phyloP scores from a whole-genome alignment of 2,888 invertebrate species.

The Rhodophaea formosa region DNA sequence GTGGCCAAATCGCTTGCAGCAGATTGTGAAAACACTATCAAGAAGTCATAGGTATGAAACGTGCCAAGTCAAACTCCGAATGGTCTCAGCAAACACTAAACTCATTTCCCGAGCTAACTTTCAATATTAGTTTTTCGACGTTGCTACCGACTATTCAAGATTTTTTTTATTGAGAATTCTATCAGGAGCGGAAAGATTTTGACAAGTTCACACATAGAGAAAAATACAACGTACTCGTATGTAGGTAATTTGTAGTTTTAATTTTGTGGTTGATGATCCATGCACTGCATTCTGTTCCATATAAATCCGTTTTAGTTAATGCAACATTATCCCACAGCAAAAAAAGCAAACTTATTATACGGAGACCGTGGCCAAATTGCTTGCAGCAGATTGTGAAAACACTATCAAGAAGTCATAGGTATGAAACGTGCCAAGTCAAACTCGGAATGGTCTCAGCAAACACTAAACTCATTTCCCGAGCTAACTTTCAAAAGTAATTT shows the following conservation, averaged over 20 bases:
- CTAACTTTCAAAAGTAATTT: constrained; percentile 15
- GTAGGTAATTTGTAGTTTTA: too few species aligned
- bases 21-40: constrained; percentile 13
- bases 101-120: constrained; percentile 16
- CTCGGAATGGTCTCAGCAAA: constrained; percentile 5
- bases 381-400: constrained; percentile 9
- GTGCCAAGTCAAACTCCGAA: constrained; percentile 7
- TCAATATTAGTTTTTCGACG: constrained; percentile 9
- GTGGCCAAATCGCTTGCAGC: constrained; percentile 8
- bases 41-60: constrained; percentile 6
- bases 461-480: constrained; percentile 15
- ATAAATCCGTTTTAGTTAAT: too few species aligned
- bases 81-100: constrained; percentile 10
- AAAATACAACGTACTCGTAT: too few species aligned
- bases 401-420: constrained; percentile 9
- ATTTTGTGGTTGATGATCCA: too few species aligned
- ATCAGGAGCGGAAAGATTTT: background rate
- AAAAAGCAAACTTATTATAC: background rate
- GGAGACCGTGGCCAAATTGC: background rate
- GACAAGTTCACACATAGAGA: too few species aligned
- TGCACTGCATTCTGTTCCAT: too few species aligned
- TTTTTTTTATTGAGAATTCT: background rate
- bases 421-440: constrained; percentile 12
- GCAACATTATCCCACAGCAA: background rate
- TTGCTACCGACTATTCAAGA: constrained; percentile 4